Conservation (phyloP, 2,888 invertebrate species). For the Xylophagus ater region DNA sequence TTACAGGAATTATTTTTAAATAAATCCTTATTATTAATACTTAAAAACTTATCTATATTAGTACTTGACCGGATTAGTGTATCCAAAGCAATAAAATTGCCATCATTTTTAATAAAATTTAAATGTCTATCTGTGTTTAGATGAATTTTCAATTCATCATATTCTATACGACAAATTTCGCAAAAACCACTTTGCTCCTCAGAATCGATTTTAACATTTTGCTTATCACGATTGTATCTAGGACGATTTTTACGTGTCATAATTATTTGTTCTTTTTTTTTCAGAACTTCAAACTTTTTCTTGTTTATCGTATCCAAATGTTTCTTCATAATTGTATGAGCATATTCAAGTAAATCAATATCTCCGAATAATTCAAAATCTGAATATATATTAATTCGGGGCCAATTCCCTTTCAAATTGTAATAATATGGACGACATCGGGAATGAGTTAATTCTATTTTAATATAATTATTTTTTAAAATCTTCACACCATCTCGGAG, state of each 20-base stretch:
- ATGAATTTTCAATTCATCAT: conserved; percentile 57
- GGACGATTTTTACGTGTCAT: conserved; percentile 37
- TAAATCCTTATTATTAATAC: conserved; percentile 36
- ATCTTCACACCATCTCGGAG: too few relatives aligned
- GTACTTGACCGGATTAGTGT: conserved; percentile 55
- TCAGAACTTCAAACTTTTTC: background rate
- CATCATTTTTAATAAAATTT: conserved; percentile 59
- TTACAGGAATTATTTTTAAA: conserved; percentile 7
- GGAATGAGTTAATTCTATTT: conserved; percentile 47
- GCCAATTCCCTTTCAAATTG: conserved; percentile 35
- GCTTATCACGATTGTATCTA: conserved; percentile 12
- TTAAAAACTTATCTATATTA: conserved; percentile 57
- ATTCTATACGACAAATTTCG: conserved; percentile 69
- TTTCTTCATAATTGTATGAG: background rate
- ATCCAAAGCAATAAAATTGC: conserved; percentile 64
- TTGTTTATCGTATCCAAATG: background rate
- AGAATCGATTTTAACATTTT: conserved; percentile 21
- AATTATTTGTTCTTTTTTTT: conserved; percentile 11
- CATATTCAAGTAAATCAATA: conserved; percentile 15
- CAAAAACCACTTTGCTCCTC: conserved; percentile 55
- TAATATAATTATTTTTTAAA: conserved; percentile 57
- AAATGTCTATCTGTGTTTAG: conserved; percentile 62
- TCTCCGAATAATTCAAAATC: too few relatives aligned
- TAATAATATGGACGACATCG: conserved; percentile 37
- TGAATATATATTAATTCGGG: conserved; percentile 29